phyloP scores from a whole-genome alignment of 2,888 invertebrate genomes.

The Diplazon laetatorius region DNA sequence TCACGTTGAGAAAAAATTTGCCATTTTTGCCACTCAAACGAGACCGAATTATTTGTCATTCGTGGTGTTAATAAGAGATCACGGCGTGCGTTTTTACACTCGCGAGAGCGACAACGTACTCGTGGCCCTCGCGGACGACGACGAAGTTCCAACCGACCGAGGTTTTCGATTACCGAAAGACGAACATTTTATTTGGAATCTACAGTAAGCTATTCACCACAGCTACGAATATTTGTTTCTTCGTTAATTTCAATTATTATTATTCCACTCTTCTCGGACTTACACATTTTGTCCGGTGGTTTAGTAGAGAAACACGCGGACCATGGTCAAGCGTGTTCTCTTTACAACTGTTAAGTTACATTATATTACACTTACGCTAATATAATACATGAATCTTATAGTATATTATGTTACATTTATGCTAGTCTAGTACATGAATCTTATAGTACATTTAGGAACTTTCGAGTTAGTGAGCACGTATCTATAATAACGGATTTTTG shows the following conservation, averaged over 20 bases:
- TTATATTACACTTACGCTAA: no score
- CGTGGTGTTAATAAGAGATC: constrained; percentile 28
- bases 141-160: not conserved
- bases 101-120: constrained; percentile 1
- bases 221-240: not conserved
- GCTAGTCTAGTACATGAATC: no score
- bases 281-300: no score
- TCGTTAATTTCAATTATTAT: not conserved
- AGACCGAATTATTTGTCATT: constrained; percentile 4
- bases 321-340: no score
- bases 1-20: constrained; percentile 71
- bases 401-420: no score
- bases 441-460: no score
- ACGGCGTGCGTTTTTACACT: constrained; percentile 52
- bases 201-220: not conserved
- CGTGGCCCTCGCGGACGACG: not conserved
- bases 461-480: no score
- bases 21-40: constrained; percentile 76
- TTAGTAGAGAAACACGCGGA: no score
- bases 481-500: no score
- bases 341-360: no score
- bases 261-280: no score
- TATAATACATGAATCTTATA: no score
- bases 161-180: not conserved
- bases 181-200: not conserved